Evolutionary conservation across 2,797 vertebrate species (phyloP).

Genomic region (Bradypus variegatus): DNA sequence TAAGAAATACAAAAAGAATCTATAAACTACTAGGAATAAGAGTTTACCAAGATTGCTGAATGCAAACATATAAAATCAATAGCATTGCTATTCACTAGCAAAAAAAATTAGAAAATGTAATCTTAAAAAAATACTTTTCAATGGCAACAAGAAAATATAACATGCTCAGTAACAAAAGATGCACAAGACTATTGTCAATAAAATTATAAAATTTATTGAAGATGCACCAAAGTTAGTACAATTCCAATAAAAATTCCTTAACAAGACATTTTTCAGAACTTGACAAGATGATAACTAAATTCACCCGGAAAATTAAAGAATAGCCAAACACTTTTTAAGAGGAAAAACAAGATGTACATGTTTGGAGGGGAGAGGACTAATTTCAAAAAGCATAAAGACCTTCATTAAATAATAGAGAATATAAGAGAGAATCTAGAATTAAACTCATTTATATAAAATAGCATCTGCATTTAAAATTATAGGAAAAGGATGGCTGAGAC

Average conservation of each 20-base stretch:
- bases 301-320: not conserved
- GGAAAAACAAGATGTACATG: not conserved
- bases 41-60: not conserved
- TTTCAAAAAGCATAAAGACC: not conserved
- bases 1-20: not conserved
- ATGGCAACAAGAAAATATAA: constrained; percentile 2
- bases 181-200: not conserved
- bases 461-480: not conserved
- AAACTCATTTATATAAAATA: not conserved
- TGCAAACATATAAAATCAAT: not conserved
- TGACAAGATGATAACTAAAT: not conserved
- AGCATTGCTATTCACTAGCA: not conserved
- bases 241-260: not conserved
- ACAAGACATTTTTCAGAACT: not conserved
- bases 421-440: not conserved
- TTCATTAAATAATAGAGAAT: not conserved
- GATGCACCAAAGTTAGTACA: not conserved
- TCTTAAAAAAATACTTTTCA: not conserved
- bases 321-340: not conserved
- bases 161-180: not conserved
- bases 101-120: not conserved
- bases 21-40: constrained; percentile 22
- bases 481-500: not conserved
- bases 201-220: not conserved
- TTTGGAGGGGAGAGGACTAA: not conserved